Base-by-base conservation (phyloP, 2,797 vertebrate species). In the Gymnoscopelus microlampas region DNA sequence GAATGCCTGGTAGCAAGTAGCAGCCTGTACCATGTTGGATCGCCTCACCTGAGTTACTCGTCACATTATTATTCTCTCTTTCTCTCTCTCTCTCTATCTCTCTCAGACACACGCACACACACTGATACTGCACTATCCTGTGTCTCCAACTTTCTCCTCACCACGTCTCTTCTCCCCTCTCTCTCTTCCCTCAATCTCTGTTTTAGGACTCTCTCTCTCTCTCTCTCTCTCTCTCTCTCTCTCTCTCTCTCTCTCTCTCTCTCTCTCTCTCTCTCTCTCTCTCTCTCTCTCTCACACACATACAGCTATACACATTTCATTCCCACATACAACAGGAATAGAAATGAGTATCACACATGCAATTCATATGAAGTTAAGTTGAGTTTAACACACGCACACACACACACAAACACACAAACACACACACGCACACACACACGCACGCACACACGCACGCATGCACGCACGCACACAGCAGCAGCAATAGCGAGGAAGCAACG, bases 401-500 rank as follows among this genome's bases (percentile, higher is more conserved):
- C 49, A 50, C 49, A 10, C 9, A 14, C 13, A 10, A 1, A 49
- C 48, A 50, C 49, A 50, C 49, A 50, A 10, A 50, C 49, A 51
- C 50, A 51, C 50, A n/a, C 14, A n/a, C 50, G n/a, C 50, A n/a
- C 50, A n/a, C 50, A 51, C 50, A 51, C 50, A 51, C 50, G n/a
- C 50, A 51, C 50, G n/a, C n/a, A 51, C 50, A 51, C 50, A 51
- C 50, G n/a, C 50, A 51, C 50, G n/a, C 50, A 51, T 13, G n/a
- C 50, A 51, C 50, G n/a, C 50, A 50, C 49, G 14, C 49, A 50
- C 44, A 73, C 55, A 73, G 59, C 51, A 9, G 15, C 7, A 61
- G 71, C 47, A 83, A 57, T 5, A 60, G 71, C 47, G 81, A 53
- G 35, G 53, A 78, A 73, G 70, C 61, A 54, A 29, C 73, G 66